Base-by-base conservation (phyloP, 2,888 invertebrate genomes). In the Tinea semifulvella region DNA sequence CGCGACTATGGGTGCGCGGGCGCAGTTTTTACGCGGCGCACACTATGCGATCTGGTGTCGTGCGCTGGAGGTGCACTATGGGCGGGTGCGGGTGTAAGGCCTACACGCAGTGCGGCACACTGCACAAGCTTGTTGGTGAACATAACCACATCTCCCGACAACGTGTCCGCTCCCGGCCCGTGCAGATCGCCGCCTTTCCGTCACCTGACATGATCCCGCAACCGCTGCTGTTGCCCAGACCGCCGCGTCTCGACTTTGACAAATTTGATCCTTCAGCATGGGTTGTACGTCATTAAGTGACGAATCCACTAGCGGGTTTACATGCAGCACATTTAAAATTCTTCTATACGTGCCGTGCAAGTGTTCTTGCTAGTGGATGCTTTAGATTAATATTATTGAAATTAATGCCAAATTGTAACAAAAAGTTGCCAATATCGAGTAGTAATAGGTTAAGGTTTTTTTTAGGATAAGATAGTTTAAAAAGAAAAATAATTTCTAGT, bases 11-110 rank as follows among this genome's bases (percentile, higher is more conserved):
- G 79, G 77, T 79, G 52, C 68, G 72, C 50, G 79, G 79, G 45
- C 74, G 76, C 55, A 80, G 79, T 51, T 80, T 80, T 57, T 80
- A 80, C 60, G 77, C 77, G 44, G 79, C 79, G 48, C 79, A 80
- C 54, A 80, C 79, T 7, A 80, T 80, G 79, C 71, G 79, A 38
- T 80, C 79, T 5, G 79, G 79, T 36, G 68, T 77, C 11, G 79
- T 79, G 45, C 75, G 79, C 49, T 79, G 79, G 79, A 70, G 79
- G 0, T 80, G 79, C 56, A 80, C 79, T 1, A 79, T 80, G 79
- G 79, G 79, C 45, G 79, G 79, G 39, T 80, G 79, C 51, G 76
- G 76, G 18, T 80, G 79, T 56, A 80, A 80, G 53, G 79, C 79
- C 2, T 79, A 80, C 62, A 80, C 79, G 8, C 76, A 76, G 54